phyloP scores from a whole-genome alignment of 2,888 invertebrate species.

The Ophion ellenae region DNA sequence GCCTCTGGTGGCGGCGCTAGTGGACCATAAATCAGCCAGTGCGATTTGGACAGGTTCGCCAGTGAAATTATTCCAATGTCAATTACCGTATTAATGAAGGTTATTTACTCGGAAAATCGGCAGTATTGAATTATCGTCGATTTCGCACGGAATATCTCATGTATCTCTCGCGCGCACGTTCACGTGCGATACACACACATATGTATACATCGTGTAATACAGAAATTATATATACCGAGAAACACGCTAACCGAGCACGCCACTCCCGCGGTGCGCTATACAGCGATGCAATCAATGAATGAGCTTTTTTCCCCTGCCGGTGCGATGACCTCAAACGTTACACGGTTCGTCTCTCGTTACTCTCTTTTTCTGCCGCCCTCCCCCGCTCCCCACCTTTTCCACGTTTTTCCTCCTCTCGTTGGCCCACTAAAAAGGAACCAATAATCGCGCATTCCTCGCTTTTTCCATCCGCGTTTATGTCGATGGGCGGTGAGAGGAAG shows the following conservation, averaged over 20 bases:
- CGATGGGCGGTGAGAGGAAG: conserved; percentile 13
- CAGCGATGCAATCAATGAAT: conserved; percentile 80
- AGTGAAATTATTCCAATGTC: too few relatives aligned
- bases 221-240: conserved; percentile 31
- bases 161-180: not conserved
- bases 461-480: conserved; percentile 5
- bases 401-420: conserved; percentile 24
- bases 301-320: conserved; percentile 72
- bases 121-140: not conserved
- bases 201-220: conserved; percentile 15
- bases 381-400: conserved; percentile 30
- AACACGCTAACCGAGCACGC: conserved; percentile 62
- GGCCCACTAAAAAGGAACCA: conserved; percentile 23
- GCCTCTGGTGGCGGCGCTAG: too few relatives aligned
- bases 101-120: not conserved
- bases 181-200: too few relatives aligned
- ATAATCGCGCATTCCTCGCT: conserved; percentile 26
- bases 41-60: too few relatives aligned
- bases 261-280: conserved; percentile 59
- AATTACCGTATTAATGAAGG: not conserved
- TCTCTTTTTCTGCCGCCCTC: conserved; percentile 22
- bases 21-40: too few relatives aligned
- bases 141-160: conserved; percentile 24
- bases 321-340: conserved; percentile 56
- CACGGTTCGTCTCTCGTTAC: conserved; percentile 55